Base-by-base conservation (phyloP, 2,888 invertebrate species). In the Hedychridium roseum region DNA sequence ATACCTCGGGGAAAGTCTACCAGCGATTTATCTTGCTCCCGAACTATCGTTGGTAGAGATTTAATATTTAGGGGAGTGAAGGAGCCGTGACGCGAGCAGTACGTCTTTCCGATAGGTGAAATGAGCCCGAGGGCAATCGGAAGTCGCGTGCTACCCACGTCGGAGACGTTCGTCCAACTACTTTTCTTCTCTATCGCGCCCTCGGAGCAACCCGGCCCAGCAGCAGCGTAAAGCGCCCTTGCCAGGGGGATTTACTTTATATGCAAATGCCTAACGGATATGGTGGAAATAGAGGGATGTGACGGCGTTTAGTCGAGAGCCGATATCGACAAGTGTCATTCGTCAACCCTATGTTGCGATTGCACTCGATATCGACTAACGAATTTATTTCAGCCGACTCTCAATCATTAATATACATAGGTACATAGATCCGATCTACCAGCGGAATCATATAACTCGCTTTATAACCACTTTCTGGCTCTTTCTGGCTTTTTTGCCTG, bases 41-140 rank as follows among this genome's bases (percentile, higher is more conserved):
- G n/a, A n/a, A n/a, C n/a, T n/a, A n/a, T n/a, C n/a, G n/a, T n/a
- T n/a, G n/a, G n/a, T n/a, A n/a, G n/a, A n/a, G n/a, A n/a, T n/a
- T n/a, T n/a, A n/a, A n/a, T n/a, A n/a, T n/a, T n/a, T 7, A 15
- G 47, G 31, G 32, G 34, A 32, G 39, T 52, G 43, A 56, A 50
- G 59, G 54, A 54, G 66, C 58, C 55, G 60, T 50, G 57, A 54
- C 50, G 62, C 63, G 59, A 48, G 69, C 57, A 68, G 71, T 75
- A 70, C 57, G 69, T 75, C 74, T 75, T 74, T 71, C 57, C 60
- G 74, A 73, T 74, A 71, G 70, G 57, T 66, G 72, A 74, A 75
- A 75, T 73, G 72, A 76, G 73, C 64, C 46, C 61, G 47, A 62
- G 64, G 57, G 70, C 71, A 74, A 74, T 74, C 71, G 72, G 70